Evolutionary conservation across 2,113 vertebrate species (phyloP), one percentile per base, ranked within the genome.

Genomic region (Sorex fumeus): DNA sequence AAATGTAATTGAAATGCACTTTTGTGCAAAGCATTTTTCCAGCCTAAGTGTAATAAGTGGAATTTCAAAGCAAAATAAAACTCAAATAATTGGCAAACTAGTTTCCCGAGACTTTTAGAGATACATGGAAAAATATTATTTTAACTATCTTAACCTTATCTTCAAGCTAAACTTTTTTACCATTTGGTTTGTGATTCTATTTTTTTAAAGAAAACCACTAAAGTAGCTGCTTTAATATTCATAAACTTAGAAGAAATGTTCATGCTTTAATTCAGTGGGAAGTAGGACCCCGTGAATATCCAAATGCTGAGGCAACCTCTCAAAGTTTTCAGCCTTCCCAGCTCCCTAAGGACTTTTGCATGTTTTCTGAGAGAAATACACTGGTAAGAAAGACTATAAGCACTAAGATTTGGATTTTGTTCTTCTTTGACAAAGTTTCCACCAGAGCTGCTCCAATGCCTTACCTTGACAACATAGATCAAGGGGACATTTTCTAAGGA

Each of bases 51-150:
- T 47, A 78, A 84, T 43, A 84, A 71, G 27, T 75, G n/a, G 10
- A 82, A 85, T 72, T 91, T 84, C 66, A 88, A 93, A 91, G 36
- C 74, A 95, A 79, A 50, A 50, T 12, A 50, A 50, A 85, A 70
- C 77, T 50, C 40, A 74, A 93, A 72, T 45, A 15, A 92, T 1
- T 12, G 8, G 91, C 27, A 71, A 91, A 76, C 81, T 19, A 84
- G 40, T 88, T 94, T 77, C 13, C 23, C 30, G 3, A 60, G 45
- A 87, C 62, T 90, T 93, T 91, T 34, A 75, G 77, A 88, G 30
- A 85, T 60, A 23, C 18, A 6, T 18, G n/a, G 82, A 62, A 85
- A 81, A 57, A 10, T 27, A 6, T 78, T 57, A 60, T 78, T 87
- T 87, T 36, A 90, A 94, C 27, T 12, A 78, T 32, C n/a, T 84